phyloP scores from a whole-genome alignment of 2,113 vertebrate genomes.

The Rhea pennata region DNA sequence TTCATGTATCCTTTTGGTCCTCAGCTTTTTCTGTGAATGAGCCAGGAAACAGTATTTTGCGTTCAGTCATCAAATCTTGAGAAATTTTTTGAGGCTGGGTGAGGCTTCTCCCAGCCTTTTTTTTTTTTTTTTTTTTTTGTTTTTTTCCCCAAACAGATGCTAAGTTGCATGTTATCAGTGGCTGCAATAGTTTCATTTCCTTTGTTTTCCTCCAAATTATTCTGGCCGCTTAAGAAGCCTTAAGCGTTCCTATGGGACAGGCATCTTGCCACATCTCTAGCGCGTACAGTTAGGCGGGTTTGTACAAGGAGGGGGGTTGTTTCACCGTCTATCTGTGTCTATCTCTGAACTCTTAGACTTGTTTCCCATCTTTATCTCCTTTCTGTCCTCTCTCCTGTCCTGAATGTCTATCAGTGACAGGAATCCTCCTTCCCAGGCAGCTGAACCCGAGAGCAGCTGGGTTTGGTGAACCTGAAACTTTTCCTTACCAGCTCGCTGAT shows the following conservation, averaged over 20 bases:
- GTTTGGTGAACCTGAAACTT: background rate
- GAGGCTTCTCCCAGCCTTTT: background rate
- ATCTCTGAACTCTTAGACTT: background rate
- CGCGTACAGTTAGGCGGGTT: rapidly evolving
- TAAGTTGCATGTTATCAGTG: rapidly evolving
- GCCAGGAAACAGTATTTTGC: rapidly evolving
- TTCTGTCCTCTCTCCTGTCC: background rate
- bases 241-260: background rate
- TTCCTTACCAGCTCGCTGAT: slow-evolving; percentile 28
- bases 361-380: background rate
- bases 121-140: background rate
- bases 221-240: rapidly evolving
- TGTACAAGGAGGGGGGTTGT: background rate
- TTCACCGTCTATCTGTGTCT: rapidly evolving
- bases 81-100: rapidly evolving
- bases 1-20: background rate
- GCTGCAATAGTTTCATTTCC: rapidly evolving
- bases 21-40: background rate
- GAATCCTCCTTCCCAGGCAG: background rate
- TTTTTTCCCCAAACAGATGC: background rate
- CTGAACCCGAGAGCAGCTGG: rapidly evolving
- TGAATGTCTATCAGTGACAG: background rate
- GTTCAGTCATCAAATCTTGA: rapidly evolving
- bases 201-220: background rate
- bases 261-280: rapidly evolving